Percentiles rank a stretch among this genome's conserved stretches.
Conservation (phyloP, 2,797 vertebrate genomes). For the Pampus argenteus region DNA sequence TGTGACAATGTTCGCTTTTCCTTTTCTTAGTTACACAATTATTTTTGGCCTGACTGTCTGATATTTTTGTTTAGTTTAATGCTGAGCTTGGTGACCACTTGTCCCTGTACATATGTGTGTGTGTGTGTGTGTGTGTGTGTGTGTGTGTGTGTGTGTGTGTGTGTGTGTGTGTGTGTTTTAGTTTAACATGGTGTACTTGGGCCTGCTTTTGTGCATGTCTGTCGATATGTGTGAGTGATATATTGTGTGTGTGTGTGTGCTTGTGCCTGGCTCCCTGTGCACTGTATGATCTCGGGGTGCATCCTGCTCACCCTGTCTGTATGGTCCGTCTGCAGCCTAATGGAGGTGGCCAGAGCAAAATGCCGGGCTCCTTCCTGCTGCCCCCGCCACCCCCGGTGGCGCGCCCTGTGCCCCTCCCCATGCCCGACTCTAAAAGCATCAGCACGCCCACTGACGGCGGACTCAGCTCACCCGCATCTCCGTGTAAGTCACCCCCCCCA, state of each 20-base stretch:
- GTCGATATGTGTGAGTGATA: constrained; percentile 13
- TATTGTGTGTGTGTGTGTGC: constrained; percentile 25
- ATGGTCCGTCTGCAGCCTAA: constrained; percentile 94
- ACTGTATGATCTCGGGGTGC: constrained; percentile 73
- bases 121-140: constrained; percentile 35
- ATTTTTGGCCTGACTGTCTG: constrained; percentile 48
- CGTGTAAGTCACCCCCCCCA: constrained; percentile 92
- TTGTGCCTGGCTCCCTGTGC: constrained; percentile 56
- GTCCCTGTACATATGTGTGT: constrained; percentile 34
- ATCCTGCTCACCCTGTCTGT: constrained; percentile 89
- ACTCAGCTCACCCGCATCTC: constrained; percentile 93
- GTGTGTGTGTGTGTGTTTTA: constrained; percentile 47
- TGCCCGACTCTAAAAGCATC: constrained; percentile 93
- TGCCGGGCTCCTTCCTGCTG: constrained; percentile 97
- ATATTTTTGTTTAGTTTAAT: constrained; percentile 37
- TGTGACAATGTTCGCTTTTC: constrained; percentile 57
- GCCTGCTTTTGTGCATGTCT: constrained; percentile 34
- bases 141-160: constrained; percentile 22
- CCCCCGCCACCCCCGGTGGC: constrained; percentile 95
- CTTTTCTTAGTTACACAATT: constrained; percentile 39
- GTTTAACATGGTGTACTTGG: constrained; percentile 29
- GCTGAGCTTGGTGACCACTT: constrained; percentile 41
- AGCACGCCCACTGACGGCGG: constrained; percentile 90
- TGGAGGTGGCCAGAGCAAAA: constrained; percentile 97
- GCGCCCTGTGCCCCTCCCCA: constrained; percentile 96